Conservation (phyloP, 30 jellyfish, hydroid and myxozoan genomes). For the Mastigias papua region DNA sequence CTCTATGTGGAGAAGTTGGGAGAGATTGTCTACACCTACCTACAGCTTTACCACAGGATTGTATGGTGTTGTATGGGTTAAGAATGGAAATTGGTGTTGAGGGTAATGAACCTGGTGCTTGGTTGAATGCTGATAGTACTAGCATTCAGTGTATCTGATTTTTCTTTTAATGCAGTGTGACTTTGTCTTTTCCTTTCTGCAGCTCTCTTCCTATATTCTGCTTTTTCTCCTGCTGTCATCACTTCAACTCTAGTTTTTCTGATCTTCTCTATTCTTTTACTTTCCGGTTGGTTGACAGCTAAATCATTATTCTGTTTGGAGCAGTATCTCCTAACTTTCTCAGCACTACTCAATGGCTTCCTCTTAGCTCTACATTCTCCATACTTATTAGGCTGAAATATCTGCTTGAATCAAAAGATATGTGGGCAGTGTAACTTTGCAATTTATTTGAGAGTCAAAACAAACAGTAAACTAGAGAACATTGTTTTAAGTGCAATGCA, state of each 20-base stretch:
- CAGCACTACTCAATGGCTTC: too few species aligned
- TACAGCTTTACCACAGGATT: conserved; percentile 60
- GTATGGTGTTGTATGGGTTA: conserved; percentile 44
- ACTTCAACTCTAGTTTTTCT: conserved; percentile 26
- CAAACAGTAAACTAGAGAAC: neutral
- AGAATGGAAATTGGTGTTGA: conserved; percentile 4
- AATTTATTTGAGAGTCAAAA: neutral
- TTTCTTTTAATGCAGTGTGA: neutral
- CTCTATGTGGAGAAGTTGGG: conserved; percentile 38
- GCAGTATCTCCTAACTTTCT: too few species aligned
- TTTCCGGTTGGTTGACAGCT: conserved; percentile 21
- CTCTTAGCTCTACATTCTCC: neutral
- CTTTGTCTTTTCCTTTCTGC: neutral
- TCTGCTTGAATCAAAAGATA: neutral
- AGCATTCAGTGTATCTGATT: neutral
- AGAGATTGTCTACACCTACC: conserved; percentile 49
- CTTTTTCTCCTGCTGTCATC: conserved; percentile 24
- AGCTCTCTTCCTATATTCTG: conserved; percentile 16
- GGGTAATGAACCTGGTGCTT: neutral
- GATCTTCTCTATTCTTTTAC: conserved; percentile 26
- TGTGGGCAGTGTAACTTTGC: neutral
- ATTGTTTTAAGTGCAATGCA: neutral
- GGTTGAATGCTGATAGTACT: neutral
- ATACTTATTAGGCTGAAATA: neutral
- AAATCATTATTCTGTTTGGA: neutral